Conservation (phyloP, 2,888 invertebrate species). For the Tiphia femorata region DNA sequence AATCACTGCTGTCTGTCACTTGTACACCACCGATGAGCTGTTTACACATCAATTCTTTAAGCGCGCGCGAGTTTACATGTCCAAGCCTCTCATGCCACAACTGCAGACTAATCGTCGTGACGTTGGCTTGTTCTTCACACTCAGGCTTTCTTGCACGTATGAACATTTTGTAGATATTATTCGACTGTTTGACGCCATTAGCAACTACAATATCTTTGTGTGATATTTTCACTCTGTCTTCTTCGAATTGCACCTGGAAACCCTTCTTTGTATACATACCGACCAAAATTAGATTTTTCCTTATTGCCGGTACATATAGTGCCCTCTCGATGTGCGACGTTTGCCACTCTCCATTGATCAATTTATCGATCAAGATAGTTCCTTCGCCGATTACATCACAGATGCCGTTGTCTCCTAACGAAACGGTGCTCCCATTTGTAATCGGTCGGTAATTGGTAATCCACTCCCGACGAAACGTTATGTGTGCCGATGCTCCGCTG, state of each 20-base stretch:
- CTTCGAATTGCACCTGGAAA: constrained; percentile 21
- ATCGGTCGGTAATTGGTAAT: constrained; percentile 18
- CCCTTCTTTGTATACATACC: constrained; percentile 26
- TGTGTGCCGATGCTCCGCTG: constrained; percentile 42
- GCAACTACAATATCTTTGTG: constrained; percentile 9
- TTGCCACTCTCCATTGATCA: constrained; percentile 25
- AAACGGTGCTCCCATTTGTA: neutral
- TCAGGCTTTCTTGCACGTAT: constrained; percentile 10
- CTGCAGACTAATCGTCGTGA: constrained; percentile 14
- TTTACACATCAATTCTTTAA: constrained; percentile 16
- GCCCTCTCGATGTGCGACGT: constrained; percentile 32
- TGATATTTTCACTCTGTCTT: constrained; percentile 4
- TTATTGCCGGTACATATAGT: constrained; percentile 34
- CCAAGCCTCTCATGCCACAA: constrained; percentile 40
- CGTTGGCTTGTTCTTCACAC: constrained; percentile 14
- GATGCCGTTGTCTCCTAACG: constrained; percentile 27
- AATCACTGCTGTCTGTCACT: constrained; percentile 22
- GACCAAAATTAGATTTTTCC: constrained; percentile 43
- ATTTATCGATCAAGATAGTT: constrained; percentile 28
- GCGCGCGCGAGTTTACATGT: constrained; percentile 21
- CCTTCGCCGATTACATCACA: constrained; percentile 23
- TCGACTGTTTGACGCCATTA: constrained; percentile 25
- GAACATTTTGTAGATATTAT: constrained; percentile 30
- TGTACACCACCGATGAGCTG: constrained; percentile 17
- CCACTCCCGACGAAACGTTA: constrained; percentile 37